Evolutionary conservation across 2,113 vertebrate species (phyloP).

Genomic region (Poeciliopsis retropinna): DNA sequence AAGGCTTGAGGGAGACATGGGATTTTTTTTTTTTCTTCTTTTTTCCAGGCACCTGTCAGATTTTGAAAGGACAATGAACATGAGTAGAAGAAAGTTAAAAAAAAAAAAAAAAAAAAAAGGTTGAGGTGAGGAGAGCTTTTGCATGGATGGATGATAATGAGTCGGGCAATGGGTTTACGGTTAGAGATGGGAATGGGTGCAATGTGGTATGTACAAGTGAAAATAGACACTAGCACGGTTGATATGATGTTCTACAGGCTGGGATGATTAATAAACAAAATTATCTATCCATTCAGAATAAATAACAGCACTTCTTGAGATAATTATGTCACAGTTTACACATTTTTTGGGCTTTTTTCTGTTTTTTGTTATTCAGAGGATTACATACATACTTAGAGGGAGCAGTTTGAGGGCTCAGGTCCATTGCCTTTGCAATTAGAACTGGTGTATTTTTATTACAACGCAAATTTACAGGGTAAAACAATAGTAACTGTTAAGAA

Average conservation of each 20-base stretch:
- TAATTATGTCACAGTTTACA: neutral
- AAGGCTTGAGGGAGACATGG: slow-evolving; percentile 38
- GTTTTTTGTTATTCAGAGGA: no score
- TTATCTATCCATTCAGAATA: neutral
- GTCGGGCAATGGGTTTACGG: slow-evolving; percentile 6
- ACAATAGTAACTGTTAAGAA: no score
- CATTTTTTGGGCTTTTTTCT: no score
- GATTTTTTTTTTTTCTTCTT: slow-evolving; percentile 24
- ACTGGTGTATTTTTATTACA: no score
- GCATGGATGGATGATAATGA: slow-evolving; percentile 39
- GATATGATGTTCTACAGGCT: neutral
- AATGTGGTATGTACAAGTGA: slow-evolving; percentile 7
- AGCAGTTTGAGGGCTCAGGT: no score
- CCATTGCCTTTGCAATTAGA: no score
- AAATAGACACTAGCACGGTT: slow-evolving; percentile 2
- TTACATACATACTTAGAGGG: no score
- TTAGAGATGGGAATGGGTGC: slow-evolving; percentile 22
- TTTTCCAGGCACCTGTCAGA: slow-evolving; percentile 54
- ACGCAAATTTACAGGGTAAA: no score
- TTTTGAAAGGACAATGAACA: slow-evolving; percentile 48
- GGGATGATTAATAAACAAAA: neutral
- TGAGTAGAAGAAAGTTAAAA: slow-evolving; percentile 3
- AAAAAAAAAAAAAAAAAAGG: slow-evolving; percentile 5
- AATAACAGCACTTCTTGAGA: neutral
- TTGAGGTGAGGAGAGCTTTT: slow-evolving; percentile 31